Conservation (phyloP, 2,113 vertebrate genomes). For the Cyrtonyx montezumae region DNA sequence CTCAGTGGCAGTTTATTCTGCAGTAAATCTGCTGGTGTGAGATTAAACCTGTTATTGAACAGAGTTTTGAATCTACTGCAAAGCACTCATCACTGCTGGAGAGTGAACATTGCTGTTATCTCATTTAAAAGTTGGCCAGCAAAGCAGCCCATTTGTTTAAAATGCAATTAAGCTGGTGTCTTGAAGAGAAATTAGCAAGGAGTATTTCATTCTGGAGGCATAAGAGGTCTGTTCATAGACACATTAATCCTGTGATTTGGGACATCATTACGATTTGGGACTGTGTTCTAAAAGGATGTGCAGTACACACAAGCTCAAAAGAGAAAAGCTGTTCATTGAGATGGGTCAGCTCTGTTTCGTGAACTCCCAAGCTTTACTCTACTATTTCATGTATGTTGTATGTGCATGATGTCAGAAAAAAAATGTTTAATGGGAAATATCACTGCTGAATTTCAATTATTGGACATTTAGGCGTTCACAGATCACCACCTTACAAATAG, state of each 20-base stretch:
- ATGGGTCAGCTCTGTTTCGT: conserved; percentile 20
- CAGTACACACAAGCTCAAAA: conserved; percentile 40
- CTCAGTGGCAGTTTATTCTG: conserved; percentile 87
- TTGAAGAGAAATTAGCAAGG: conserved; percentile 92
- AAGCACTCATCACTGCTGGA: conserved; percentile 92
- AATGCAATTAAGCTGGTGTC: conserved; percentile 94
- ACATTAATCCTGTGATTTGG: conserved; percentile 90
- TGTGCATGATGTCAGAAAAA: background rate
- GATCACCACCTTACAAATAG: background rate
- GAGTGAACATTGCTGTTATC: conserved; percentile 90
- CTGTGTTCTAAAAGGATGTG: conserved; percentile 64
- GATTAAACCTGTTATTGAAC: conserved; percentile 90
- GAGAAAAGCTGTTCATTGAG: conserved; percentile 9
- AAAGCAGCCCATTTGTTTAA: conserved; percentile 95
- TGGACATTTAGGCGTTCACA: conserved; percentile 12
- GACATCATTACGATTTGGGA: conserved; percentile 75
- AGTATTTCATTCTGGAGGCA: conserved; percentile 90
- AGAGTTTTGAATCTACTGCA: conserved; percentile 89
- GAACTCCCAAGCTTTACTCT: background rate
- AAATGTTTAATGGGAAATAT: background rate
- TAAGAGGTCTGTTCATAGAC: conserved; percentile 86
- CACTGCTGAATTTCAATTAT: conserved; percentile 11
- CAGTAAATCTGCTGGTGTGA: conserved; percentile 90
- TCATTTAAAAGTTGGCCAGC: conserved; percentile 92
- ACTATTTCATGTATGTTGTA: background rate